Evolutionary conservation across 2,113 vertebrate genomes (phyloP).

Genomic region (Onychostruthus taczanowskii): DNA sequence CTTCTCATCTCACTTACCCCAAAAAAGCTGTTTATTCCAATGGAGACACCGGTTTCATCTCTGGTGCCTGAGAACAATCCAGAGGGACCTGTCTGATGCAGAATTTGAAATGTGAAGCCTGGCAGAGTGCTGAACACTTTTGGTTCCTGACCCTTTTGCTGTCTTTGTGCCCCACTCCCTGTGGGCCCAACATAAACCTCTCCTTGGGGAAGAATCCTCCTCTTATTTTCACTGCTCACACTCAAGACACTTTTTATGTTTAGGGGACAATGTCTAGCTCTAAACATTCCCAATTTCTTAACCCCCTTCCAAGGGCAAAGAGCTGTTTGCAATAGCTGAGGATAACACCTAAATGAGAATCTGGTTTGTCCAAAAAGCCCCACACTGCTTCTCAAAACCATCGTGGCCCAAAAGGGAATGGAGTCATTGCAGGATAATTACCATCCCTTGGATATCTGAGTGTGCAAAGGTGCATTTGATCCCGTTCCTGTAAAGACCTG

Average conservation of each 20-base stretch:
- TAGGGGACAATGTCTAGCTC: background rate
- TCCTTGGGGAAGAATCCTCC: background rate
- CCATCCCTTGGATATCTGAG: background rate
- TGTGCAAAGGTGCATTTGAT: slow-evolving; percentile 37
- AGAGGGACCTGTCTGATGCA: background rate
- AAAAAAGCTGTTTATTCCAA: background rate
- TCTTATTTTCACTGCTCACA: background rate
- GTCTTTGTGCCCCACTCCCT: background rate
- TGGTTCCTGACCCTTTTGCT: background rate
- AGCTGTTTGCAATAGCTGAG: background rate
- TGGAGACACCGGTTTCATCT: background rate
- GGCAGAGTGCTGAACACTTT: background rate
- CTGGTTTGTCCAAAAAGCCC: background rate
- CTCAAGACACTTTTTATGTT: background rate
- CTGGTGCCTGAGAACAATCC: background rate
- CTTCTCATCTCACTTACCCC: background rate
- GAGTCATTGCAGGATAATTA: background rate
- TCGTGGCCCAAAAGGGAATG: background rate
- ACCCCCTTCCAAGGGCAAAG: background rate
- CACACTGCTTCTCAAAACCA: background rate
- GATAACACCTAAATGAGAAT: background rate
- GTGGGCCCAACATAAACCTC: background rate
- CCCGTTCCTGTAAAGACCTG: background rate
- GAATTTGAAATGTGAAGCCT: background rate
- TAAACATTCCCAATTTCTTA: background rate